A percentile compares a stretch with the other conserved stretches of the same genome.
These are phyloP conservation scores for Morone saxatilis DNA, from an alignment of 2,113 vertebrate genomes.

Conservation along the genomic window DNA sequence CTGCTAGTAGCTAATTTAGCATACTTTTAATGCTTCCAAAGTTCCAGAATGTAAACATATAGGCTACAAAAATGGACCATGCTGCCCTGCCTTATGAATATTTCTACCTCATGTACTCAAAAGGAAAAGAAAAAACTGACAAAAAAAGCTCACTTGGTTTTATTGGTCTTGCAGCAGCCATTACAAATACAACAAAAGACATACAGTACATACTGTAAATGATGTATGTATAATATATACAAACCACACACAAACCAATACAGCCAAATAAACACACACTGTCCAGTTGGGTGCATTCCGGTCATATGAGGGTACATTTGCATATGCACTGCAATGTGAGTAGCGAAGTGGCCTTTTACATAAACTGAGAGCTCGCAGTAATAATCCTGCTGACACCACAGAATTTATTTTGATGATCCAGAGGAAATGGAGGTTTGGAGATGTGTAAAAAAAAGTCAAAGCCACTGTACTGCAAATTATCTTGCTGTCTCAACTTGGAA, in stretches of 20 bases:
- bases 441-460: background rate
- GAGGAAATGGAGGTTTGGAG: background rate
- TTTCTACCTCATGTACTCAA: background rate
- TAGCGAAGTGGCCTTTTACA: background rate
- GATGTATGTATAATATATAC: background rate
- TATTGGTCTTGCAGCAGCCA: background rate
- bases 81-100: background rate
- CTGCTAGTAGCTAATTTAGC: too few relatives aligned
- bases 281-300: background rate
- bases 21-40: too few relatives aligned
- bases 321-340: background rate
- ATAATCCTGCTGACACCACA: background rate
- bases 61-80: too few relatives aligned
- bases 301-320: background rate
- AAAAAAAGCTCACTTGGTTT: background rate
- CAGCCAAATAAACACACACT: background rate
- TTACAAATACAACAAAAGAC: background rate
- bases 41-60: too few relatives aligned
- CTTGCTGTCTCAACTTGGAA: background rate
- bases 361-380: background rate
- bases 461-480: background rate
- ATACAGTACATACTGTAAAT: background rate
- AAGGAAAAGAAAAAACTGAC: background rate
- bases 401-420: conserved; percentile 12
- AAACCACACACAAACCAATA: background rate